A percentile compares a stretch with the other conserved stretches of the same genome.
These are phyloP conservation scores for Pseudachorutes palmiensis DNA, from an alignment of 1,140 invertebrate species.

Conservation along the genomic window DNA sequence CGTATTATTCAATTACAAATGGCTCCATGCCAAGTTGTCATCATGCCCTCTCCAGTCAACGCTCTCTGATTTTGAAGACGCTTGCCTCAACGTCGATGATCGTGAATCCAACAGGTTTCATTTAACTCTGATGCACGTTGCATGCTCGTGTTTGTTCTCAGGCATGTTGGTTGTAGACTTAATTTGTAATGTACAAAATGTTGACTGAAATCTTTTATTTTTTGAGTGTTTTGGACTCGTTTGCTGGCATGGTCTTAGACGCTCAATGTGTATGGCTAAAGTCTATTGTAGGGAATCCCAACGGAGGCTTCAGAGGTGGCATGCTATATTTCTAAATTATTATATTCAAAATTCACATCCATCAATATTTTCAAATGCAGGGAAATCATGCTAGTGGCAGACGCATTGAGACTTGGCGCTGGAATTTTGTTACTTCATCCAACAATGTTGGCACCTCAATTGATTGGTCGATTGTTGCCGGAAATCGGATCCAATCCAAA, in stretches of 20 bases:
- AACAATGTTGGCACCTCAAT: conserved; percentile 90
- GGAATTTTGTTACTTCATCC: conserved; percentile 83
- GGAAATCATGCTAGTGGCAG: conserved; percentile 86
- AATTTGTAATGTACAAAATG: too few species aligned
- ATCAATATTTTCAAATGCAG: conserved; percentile 45
- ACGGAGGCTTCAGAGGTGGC: not conserved
- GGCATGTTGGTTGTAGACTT: not conserved
- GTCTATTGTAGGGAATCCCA: not conserved
- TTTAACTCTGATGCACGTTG: not conserved
- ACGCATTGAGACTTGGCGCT: conserved; percentile 83
- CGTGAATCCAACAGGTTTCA: conserved; percentile 67
- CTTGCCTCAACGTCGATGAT: conserved; percentile 60
- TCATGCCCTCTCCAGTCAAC: conserved; percentile 91
- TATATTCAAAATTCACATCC: not conserved
- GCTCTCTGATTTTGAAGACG: conserved; percentile 92
- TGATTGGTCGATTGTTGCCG: conserved; percentile 83
- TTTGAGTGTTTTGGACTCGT: too few species aligned
- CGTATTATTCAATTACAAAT: conserved; percentile 95
- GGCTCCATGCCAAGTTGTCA: conserved; percentile 90
- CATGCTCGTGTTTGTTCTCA: not conserved
- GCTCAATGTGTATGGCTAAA: not conserved
- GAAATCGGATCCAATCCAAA: conserved; percentile 78
- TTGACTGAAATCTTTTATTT: too few species aligned
- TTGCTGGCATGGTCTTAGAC: conserved; percentile 3
- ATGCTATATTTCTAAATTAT: not conserved